phyloP scores from a whole-genome alignment of 2,797 vertebrate genomes.

The Podarcis lilfordi region DNA sequence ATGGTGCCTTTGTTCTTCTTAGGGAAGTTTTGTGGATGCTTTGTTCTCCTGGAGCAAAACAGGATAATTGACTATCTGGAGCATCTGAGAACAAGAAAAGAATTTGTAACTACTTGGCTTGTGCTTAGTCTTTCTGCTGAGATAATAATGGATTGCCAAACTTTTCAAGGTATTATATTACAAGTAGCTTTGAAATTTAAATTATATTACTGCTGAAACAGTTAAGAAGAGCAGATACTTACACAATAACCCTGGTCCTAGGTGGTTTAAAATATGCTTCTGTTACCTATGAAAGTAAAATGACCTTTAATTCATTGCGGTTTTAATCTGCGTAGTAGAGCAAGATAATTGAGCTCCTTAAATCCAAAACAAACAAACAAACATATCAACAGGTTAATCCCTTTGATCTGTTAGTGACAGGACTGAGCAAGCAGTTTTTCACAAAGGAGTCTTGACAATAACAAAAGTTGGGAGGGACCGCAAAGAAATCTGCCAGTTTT shows the following conservation, averaged over 20 bases:
- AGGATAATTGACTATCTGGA: background rate
- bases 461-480: background rate
- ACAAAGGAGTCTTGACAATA: background rate
- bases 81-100: background rate
- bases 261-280: background rate
- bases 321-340: background rate
- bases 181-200: background rate
- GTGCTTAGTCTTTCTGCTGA: background rate
- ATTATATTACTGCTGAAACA: background rate
- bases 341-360: conserved; percentile 16
- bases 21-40: background rate
- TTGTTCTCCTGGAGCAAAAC: background rate
- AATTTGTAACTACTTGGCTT: accelerated
- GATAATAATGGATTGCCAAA: background rate
- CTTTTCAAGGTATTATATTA: background rate
- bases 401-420: conserved; percentile 10
- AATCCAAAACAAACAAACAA: conserved; percentile 31
- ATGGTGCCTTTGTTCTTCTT: background rate
- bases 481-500: background rate
- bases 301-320: background rate
- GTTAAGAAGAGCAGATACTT: background rate
- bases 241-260: background rate
- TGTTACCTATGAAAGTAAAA: background rate
- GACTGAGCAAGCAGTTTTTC: background rate
- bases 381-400: conserved; percentile 28